These are phyloP conservation scores for Augochlora pura DNA, from an alignment of 1,140 invertebrate genomes.

Conservation along the genomic window DNA sequence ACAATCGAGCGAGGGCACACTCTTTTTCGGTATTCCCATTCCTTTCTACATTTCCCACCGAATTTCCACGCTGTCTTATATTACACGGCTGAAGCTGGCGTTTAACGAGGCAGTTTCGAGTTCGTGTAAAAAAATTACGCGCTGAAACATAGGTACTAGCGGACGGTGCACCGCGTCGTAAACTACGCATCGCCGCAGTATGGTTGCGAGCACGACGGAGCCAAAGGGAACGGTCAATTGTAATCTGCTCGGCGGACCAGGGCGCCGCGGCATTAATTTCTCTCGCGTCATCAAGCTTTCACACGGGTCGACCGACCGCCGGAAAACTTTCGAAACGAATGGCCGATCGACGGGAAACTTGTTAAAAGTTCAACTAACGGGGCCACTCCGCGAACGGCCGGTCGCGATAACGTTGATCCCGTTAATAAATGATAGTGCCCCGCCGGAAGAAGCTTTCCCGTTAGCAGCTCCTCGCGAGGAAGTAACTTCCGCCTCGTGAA, in stretches of 20 bases:
- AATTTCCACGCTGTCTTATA: neutral
- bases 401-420: neutral
- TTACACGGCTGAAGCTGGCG: neutral
- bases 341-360: neutral
- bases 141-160: neutral
- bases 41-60: neutral
- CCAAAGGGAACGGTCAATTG: neutral
- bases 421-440: neutral
- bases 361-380: neutral
- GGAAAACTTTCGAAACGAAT: neutral
- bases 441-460: no score
- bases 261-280: neutral
- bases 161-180: neutral
- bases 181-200: neutral
- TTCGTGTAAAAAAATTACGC: neutral
- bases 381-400: neutral
- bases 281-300: neutral
- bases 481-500: no score
- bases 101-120: neutral
- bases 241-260: neutral
- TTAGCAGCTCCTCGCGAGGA: no score
- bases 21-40: neutral
- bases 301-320: neutral
- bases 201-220: neutral
- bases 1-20: neutral